These are phyloP conservation scores for Oopsacas minuta DNA, from an alignment of 37 sponge, comb jelly and placozoan genomes.

Conservation along the genomic window DNA sequence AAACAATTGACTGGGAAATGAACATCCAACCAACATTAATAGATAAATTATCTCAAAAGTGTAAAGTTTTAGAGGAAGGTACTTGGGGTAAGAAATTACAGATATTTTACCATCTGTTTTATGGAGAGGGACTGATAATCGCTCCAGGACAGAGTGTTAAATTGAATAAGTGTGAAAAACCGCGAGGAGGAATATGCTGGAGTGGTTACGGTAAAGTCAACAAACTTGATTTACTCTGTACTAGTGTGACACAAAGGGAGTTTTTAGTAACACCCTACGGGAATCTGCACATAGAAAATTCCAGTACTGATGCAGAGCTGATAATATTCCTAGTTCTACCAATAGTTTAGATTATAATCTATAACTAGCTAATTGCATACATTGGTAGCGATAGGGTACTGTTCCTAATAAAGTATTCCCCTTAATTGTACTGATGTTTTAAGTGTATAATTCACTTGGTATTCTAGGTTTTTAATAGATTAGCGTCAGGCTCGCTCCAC, in stretches of 20 bases:
- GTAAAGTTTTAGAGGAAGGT: conserved; percentile 48
- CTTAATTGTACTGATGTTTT: too few species aligned
- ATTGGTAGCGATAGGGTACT: too few species aligned
- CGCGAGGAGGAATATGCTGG: conserved; percentile 53
- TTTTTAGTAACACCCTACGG: conserved; percentile 56
- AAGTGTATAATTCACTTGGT: not conserved
- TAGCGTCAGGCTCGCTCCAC: not conserved
- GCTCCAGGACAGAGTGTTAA: conserved; percentile 26
- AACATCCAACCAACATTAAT: conserved; percentile 41
- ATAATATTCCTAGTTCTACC: conserved; percentile 59
- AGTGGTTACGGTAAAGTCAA: conserved; percentile 70
- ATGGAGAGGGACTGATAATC: conserved; percentile 64
- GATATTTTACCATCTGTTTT: conserved; percentile 70
- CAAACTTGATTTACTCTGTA: conserved; percentile 4
- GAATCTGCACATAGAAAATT: conserved; percentile 29
- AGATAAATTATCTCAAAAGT: conserved; percentile 41
- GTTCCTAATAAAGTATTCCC: too few species aligned
- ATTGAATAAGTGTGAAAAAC: conserved; percentile 26
- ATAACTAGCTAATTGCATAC: too few species aligned
- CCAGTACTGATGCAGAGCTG: conserved; percentile 20
- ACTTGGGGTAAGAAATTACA: conserved; percentile 44
- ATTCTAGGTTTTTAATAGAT: not conserved
- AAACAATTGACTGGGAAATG: conserved; percentile 56
- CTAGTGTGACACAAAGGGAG: conserved; percentile 24
- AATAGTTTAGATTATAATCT: too few species aligned